Evolutionary conservation across 2,888 invertebrate genomes (phyloP).

Genomic region (Acleris cristana): DNA sequence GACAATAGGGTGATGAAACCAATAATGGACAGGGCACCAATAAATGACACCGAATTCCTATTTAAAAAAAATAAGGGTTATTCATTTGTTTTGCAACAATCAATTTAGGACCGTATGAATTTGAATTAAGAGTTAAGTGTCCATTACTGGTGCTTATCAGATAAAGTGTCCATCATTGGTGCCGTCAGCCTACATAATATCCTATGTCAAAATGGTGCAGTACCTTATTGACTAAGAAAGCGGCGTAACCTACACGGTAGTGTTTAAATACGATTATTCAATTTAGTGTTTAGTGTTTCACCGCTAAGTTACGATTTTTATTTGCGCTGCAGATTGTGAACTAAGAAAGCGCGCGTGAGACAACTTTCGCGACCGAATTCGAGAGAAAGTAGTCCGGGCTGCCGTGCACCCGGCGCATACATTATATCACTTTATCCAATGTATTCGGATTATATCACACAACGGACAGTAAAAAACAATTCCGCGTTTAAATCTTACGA

Average conservation of each 20-base stretch:
- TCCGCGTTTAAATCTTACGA: constrained; percentile 33
- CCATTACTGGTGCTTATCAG: no score
- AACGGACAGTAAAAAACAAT: constrained; percentile 34
- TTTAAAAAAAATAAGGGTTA: no score
- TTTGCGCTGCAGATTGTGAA: constrained; percentile 48
- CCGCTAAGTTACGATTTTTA: constrained; percentile 36
- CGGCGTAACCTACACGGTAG: neutral
- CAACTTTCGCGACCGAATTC: constrained; percentile 84
- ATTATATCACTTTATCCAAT: constrained; percentile 79
- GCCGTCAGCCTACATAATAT: no score
- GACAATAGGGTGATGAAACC: no score
- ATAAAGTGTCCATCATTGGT: no score
- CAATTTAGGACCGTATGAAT: no score
- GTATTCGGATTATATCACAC: constrained; percentile 73
- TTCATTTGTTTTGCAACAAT: no score
- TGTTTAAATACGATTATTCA: constrained; percentile 20
- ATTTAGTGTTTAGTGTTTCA: constrained; percentile 30
- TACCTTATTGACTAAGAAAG: neutral
- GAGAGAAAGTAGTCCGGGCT: constrained; percentile 81
- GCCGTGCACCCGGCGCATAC: constrained; percentile 64
- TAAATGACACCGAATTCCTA: no score
- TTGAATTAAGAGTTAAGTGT: no score
- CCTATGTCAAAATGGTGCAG: no score
- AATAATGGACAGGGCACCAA: no score
- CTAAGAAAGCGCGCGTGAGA: constrained; percentile 78